Evolutionary conservation across 2,113 vertebrate genomes (phyloP), one percentile per base, ranked within the genome.

Genomic region (Antennarius striatus): DNA sequence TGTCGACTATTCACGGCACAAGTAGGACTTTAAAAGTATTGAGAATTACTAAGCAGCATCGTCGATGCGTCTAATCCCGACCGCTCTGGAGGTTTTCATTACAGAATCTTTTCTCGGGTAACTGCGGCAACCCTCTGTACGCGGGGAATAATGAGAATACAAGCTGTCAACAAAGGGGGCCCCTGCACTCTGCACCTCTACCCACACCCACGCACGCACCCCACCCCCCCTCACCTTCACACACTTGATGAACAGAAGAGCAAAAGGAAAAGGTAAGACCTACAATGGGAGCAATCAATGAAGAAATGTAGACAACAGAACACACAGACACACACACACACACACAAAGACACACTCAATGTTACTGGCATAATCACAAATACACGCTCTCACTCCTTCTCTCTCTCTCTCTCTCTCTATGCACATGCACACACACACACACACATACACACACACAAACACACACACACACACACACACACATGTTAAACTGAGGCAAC

Each of bases 1-100:
- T 71, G 62, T 52, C 66, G 73, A 86, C 87, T 79, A 79, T 86
- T 82, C 75, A 68, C 77, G 65, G 54, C 28, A 15, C 48, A 85
- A 73, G 79, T 53, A 48, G 79, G 76, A 70, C 72, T 57, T 67
- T 57, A 36, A 36, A 36, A 36, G 32, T 36, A 36, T 36, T 60
- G 80, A 72, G 73, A 71, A 69, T 73, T 10, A 68, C 82, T 81
- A 75, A 88, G 77, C 64, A 48, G 56, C 56, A 45, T 15, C 82
- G 84, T 79, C 64, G 63, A 56, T 73, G 68, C 39, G 63, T 66
- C 51, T 87, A 82, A 83, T 87, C 79, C 80, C 10, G 53, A 59
- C 28, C 15, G 16, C 32, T 71, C 30, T 66, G 59, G 57, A 66
- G 67, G 39, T 66, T 75, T 75, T 79, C 39, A 76, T 59, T 65